These are phyloP conservation scores for Bombus haemorrhoidalis DNA, from an alignment of 1,140 invertebrate species.

Conservation along the genomic window DNA sequence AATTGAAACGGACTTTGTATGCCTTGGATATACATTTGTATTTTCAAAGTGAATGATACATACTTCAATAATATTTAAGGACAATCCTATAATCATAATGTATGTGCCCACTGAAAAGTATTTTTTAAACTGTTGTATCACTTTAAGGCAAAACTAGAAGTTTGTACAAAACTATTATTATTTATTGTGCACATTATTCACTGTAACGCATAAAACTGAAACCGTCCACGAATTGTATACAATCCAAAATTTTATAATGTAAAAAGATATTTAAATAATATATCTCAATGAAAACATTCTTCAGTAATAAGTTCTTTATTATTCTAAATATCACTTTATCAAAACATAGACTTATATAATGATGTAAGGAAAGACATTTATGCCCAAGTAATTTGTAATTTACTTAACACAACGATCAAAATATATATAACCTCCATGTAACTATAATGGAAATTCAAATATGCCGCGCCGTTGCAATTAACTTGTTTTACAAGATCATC, in stretches of 20 bases:
- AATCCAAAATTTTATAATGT: slow-evolving; percentile 34
- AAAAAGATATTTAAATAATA: slow-evolving; percentile 22
- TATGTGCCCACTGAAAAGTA: background rate
- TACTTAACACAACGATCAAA: background rate
- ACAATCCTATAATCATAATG: slow-evolving; percentile 24
- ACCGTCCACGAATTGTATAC: slow-evolving; percentile 36
- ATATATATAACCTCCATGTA: slow-evolving; percentile 12
- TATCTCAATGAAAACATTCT: background rate
- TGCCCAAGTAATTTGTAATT: slow-evolving; percentile 15
- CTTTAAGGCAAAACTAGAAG: background rate
- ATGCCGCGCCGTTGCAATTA: slow-evolving; percentile 36
- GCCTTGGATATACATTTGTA: background rate
- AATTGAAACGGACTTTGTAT: slow-evolving; percentile 3
- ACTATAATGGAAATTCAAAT: background rate
- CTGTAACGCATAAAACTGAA: background rate
- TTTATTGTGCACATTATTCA: slow-evolving; percentile 29
- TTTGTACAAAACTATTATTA: slow-evolving; percentile 18
- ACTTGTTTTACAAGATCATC: slow-evolving; percentile 47
- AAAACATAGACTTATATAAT: background rate
- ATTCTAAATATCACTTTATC: slow-evolving; percentile 2
- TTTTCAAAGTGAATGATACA: background rate
- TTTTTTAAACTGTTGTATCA: background rate
- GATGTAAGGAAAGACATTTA: background rate
- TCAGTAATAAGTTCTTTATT: slow-evolving; percentile 36
- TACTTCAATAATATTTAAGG: slow-evolving; percentile 29